phyloP scores from a whole-genome alignment of 2,888 invertebrate genomes.

The Drosophila infuscata region DNA sequence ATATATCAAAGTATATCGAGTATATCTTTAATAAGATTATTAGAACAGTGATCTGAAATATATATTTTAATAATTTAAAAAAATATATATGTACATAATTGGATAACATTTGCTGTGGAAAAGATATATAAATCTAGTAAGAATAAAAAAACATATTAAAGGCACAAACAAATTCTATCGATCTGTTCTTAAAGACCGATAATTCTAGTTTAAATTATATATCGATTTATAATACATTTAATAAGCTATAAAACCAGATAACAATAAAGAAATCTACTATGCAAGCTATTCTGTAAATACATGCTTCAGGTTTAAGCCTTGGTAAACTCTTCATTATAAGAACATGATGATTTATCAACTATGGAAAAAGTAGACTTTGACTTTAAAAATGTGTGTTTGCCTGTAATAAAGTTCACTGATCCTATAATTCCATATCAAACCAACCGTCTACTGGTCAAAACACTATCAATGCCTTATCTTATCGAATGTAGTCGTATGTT shows the following conservation, averaged over 20 bases:
- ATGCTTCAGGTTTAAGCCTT: not conserved
- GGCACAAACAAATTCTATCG: not conserved
- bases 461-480: conserved; percentile 48
- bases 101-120: not conserved
- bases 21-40: too few species aligned
- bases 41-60: too few species aligned
- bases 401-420: conserved; percentile 4
- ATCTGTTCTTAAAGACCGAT: not conserved
- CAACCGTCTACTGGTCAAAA: not conserved
- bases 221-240: not conserved
- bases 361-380: not conserved
- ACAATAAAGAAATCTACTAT: not conserved
- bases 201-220: not conserved
- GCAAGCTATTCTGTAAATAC: not conserved
- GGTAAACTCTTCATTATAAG: not conserved
- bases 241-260: too few species aligned
- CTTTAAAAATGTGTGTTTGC: not conserved
- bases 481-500: conserved; percentile 52
- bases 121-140: not conserved
- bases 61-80: too few species aligned
- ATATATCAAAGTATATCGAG: too few species aligned
- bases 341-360: not conserved
- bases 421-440: not conserved
- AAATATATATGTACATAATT: too few species aligned
- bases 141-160: not conserved